Evolutionary conservation across 2,888 invertebrate species (phyloP).

Genomic region (Phortica magna): DNA sequence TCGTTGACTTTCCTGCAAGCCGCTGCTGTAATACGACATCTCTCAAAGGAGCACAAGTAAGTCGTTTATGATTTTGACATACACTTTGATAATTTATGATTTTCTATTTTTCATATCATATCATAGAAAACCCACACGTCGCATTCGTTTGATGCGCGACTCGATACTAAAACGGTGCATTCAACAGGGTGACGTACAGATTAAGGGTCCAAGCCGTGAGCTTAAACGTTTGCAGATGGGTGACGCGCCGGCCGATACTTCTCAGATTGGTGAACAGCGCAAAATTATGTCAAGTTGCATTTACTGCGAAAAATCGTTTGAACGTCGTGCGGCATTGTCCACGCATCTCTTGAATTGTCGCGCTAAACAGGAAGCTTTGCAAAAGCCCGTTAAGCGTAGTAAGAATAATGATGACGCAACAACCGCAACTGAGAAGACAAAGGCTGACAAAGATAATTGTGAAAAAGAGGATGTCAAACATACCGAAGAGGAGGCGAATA

Average conservation of each 20-base stretch:
- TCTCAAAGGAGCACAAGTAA: constrained; percentile 85
- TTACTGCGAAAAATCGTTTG: constrained; percentile 85
- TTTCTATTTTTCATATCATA: background rate
- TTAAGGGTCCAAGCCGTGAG: constrained; percentile 74
- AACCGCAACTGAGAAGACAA: constrained; percentile 33
- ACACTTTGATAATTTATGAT: background rate
- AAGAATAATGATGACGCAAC: constrained; percentile 48
- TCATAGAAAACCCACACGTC: constrained; percentile 83
- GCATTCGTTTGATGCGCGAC: constrained; percentile 84
- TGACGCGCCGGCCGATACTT: constrained; percentile 47
- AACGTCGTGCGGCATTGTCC: constrained; percentile 85
- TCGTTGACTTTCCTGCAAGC: constrained; percentile 86
- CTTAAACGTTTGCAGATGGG: constrained; percentile 70
- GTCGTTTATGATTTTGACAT: constrained; percentile 35
- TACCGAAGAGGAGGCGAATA: background rate
- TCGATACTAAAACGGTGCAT: constrained; percentile 84
- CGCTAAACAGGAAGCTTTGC: constrained; percentile 75
- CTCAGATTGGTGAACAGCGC: constrained; percentile 72
- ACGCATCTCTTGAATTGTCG: constrained; percentile 85
- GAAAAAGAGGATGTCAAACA: background rate
- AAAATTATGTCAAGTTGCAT: constrained; percentile 82
- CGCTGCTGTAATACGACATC: constrained; percentile 88
- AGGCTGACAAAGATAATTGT: constrained; percentile 34
- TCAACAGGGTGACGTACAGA: constrained; percentile 81
- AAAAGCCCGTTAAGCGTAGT: constrained; percentile 55